Base-by-base conservation (phyloP, 2,888 invertebrate species). In the Amphimallon solstitiale region DNA sequence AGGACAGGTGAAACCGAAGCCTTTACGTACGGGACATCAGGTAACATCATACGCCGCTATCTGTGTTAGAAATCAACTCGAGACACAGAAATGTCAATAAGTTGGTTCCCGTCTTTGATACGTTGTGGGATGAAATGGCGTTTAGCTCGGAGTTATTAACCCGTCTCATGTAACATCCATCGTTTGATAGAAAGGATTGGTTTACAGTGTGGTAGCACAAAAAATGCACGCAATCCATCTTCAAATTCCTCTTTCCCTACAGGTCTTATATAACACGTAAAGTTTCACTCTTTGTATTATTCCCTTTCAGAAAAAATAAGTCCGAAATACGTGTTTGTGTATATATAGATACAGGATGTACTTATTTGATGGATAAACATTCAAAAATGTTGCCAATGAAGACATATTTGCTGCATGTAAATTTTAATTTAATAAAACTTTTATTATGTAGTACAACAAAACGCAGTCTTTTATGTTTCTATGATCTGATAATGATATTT, bases 11-110 rank as follows among this genome's bases (percentile, higher is more conserved):
- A 81, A 81, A 81, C 79, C 77, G 72, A 80, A 81, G 78, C 79
- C 76, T 79, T 78, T 77, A 72, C 79, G 63, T 65, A 67, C 52
- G 63, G 65, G 68, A 70, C 64, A 52, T 68, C 80, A 81, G 81
- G 81, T 81, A 82, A 81, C 77, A 79, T 76, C 79, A 81, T 80
- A 79, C 77, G 75, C 75, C 76, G 75, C 79, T 81, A 82, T 82
- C 82, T 81, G 80, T 71, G 78, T 79, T 78, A 79, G 79, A 79
- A 81, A 82, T 82, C 82, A 79, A 78, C 73, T 75, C 69, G 76
- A 74, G 74, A 78, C 76, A 77, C 75, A 77, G 79, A 80, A 80
- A 81, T 79, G 81, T 82, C 81, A 81, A 81, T 81, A 82, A 82
- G 81, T 78, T 80, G 79, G 71, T 68, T 37, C 61, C 37, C 66